Evolutionary conservation across 1,140 invertebrate genomes (phyloP).

Genomic region (Dinothrombium tinctorium): DNA sequence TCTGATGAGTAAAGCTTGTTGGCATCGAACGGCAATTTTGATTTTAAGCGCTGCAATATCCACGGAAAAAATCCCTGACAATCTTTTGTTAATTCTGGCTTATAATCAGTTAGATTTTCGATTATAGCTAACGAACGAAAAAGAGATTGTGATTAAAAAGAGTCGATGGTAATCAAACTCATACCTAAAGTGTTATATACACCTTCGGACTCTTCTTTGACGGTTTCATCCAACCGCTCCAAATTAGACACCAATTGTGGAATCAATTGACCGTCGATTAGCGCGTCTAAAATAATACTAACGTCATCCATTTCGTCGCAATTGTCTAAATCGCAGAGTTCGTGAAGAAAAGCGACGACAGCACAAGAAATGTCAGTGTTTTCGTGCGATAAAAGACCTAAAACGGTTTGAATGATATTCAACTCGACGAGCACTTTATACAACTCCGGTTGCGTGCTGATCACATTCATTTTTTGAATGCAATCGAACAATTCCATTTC

Average conservation of each 20-base stretch:
- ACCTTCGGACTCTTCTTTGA: conserved; percentile 85
- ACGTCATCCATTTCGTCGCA: conserved; percentile 7
- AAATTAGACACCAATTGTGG: conserved; percentile 79
- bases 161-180: not conserved
- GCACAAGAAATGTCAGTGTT: conserved; percentile 43
- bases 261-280: conserved; percentile 68
- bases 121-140: conserved; percentile 21
- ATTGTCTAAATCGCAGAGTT: conserved; percentile 75
- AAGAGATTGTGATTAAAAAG: conserved; percentile 11
- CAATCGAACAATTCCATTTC: conserved; percentile 83
- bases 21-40: conserved; percentile 66
- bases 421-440: conserved; percentile 77
- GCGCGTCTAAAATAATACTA: conserved; percentile 29
- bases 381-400: conserved; percentile 82
- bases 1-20: conserved; percentile 93
- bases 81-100: conserved; percentile 52
- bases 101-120: conserved; percentile 43
- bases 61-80: conserved; percentile 65
- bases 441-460: conserved; percentile 83
- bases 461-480: conserved; percentile 72
- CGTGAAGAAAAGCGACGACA: conserved; percentile 37
- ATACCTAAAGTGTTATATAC: conserved; percentile 78
- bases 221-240: conserved; percentile 68
- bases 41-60: conserved; percentile 55
- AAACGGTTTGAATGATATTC: conserved; percentile 60